Conservation (phyloP, 2,113 vertebrate genomes). For the Edolisoma coerulescens region DNA sequence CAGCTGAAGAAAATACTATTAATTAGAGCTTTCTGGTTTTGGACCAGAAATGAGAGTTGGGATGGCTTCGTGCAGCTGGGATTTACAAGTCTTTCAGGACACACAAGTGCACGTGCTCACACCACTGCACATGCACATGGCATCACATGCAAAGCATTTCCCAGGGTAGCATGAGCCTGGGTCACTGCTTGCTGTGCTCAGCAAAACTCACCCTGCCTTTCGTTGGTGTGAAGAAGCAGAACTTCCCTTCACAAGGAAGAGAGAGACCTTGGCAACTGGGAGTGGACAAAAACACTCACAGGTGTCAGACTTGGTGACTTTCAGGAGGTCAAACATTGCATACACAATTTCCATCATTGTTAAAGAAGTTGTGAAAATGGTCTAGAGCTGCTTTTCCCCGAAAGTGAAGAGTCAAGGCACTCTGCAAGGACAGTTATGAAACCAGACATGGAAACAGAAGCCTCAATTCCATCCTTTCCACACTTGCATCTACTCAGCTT, state of each 20-base stretch:
- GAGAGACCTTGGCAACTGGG: neutral
- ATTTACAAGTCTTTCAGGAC: neutral
- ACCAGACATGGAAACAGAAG: neutral
- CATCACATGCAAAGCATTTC: neutral
- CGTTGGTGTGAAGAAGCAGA: fast-evolving
- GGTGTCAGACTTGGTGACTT: neutral
- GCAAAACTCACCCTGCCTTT: neutral
- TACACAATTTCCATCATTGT: neutral
- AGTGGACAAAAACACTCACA: neutral
- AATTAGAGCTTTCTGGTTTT: neutral
- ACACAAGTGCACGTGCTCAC: neutral
- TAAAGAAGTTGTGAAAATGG: neutral
- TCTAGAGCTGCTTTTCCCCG: neutral
- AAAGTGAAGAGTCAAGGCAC: neutral
- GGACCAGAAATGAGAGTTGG: neutral
- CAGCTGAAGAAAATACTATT: neutral
- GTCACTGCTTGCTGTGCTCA: neutral
- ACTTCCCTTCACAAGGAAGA: neutral
- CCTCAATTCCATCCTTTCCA: neutral
- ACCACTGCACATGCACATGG: neutral
- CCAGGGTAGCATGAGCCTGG: neutral
- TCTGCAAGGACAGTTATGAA: neutral
- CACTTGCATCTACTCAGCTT: neutral
- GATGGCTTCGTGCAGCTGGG: neutral
- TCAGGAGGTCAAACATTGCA: neutral